These are phyloP conservation scores for Alligator mississippiensis DNA, from an alignment of 2,113 vertebrate genomes.

Conservation along the genomic window DNA sequence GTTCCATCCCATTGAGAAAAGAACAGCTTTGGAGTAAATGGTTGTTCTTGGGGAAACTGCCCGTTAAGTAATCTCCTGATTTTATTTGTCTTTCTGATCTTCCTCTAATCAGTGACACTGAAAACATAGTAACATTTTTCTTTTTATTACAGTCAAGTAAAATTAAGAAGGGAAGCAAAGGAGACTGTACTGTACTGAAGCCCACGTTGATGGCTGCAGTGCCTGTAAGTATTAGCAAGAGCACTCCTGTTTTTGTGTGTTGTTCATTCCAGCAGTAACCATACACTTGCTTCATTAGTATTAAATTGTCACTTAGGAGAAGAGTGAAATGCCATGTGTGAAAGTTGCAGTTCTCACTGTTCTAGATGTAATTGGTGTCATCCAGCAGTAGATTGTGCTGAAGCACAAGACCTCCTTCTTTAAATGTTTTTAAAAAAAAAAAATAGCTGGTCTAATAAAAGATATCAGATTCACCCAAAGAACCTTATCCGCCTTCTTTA, in stretches of 20 bases:
- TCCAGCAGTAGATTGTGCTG: neutral
- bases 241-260: neutral
- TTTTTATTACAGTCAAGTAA: conserved; percentile 81
- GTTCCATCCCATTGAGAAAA: neutral
- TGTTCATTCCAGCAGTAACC: neutral
- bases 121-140: neutral
- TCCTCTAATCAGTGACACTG: neutral
- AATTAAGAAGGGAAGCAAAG: conserved; percentile 89
- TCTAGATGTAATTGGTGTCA: neutral
- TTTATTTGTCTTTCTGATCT: neutral
- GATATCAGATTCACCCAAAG: no score
- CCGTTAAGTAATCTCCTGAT: neutral
- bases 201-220: conserved; percentile 87
- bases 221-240: conserved; percentile 78
- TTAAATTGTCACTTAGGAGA: neutral
- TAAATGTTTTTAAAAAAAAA: neutral
- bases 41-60: neutral
- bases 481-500: no score
- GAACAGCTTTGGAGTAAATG: neutral
- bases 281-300: neutral
- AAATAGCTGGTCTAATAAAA: no score
- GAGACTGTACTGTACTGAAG: conserved; percentile 82
- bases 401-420: neutral
- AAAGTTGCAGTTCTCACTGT: neutral
- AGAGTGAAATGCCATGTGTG: neutral